Evolutionary conservation across 64 coral and sea anemone genomes (phyloP).

Genomic region (Trachythela sp.): DNA sequence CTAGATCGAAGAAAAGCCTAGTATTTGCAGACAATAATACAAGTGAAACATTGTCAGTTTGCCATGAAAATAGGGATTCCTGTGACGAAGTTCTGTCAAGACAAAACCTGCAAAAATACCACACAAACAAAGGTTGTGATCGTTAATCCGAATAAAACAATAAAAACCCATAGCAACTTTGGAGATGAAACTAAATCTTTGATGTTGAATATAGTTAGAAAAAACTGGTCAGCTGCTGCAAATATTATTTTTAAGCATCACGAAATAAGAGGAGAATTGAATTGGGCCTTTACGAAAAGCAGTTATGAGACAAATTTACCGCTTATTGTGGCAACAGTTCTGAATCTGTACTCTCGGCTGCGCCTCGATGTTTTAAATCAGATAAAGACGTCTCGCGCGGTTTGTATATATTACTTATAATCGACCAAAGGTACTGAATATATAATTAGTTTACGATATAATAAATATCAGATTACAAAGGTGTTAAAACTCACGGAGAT

Average conservation of each 20-base stretch:
- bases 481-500: no score
- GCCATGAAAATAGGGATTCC: no score
- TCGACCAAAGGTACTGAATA: no score
- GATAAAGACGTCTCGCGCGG: no score
- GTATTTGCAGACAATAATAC: neutral
- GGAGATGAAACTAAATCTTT: neutral
- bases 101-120: neutral
- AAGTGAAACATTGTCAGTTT: neutral
- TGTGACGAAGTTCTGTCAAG: neutral
- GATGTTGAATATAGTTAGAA: neutral
- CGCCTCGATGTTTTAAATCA: no score
- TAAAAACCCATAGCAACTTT: neutral
- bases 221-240: neutral
- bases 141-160: neutral
- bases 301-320: neutral
- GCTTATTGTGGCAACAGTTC: neutral
- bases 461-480: no score
- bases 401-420: no score
- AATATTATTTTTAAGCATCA: neutral
- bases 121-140: neutral
- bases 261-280: neutral
- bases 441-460: no score
- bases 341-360: slow-evolving; percentile 33
- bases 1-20: neutral
- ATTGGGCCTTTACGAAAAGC: neutral